A percentile compares a stretch with the other conserved stretches of the same genome.
Evolutionary conservation across 2,797 vertebrate species (phyloP).

Genomic region (Phalloptychus januarius): DNA sequence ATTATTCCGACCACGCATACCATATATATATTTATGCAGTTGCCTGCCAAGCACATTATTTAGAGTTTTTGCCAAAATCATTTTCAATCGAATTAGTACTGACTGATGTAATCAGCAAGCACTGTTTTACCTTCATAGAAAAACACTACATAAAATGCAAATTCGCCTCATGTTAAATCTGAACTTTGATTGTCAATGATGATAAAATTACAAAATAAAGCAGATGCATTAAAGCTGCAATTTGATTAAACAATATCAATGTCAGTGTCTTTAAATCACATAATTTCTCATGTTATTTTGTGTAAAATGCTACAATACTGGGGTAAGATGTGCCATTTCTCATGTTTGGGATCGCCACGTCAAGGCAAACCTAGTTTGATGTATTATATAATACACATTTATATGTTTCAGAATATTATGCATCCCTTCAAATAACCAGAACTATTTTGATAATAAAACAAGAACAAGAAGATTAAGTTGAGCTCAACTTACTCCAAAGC

Average conservation of each 20-base stretch:
- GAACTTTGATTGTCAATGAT: conserved; percentile 6
- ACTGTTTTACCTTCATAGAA: conserved; percentile 13
- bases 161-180: conserved; percentile 20
- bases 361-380: too few species aligned
- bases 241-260: not conserved
- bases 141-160: conserved; percentile 19
- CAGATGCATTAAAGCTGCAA: not conserved
- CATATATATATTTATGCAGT: conserved; percentile 20
- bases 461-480: too few species aligned
- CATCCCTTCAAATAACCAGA: too few species aligned
- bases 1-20: conserved; percentile 13
- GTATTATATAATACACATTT: too few species aligned
- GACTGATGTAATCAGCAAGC: conserved; percentile 30
- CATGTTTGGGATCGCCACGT: too few species aligned
- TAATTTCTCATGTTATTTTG: not conserved
- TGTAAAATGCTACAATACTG: not conserved
- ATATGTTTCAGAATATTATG: too few species aligned
- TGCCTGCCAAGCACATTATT: conserved; percentile 24
- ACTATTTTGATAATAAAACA: too few species aligned
- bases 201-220: conserved; percentile 10
- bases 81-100: conserved; percentile 42
- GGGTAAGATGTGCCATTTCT: too few species aligned
- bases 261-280: not conserved
- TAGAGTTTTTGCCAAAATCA: conserved; percentile 21
- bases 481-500: too few species aligned